These are phyloP conservation scores for Xestia rhomboidea DNA, from an alignment of 2,888 invertebrate genomes.

Conservation along the genomic window DNA sequence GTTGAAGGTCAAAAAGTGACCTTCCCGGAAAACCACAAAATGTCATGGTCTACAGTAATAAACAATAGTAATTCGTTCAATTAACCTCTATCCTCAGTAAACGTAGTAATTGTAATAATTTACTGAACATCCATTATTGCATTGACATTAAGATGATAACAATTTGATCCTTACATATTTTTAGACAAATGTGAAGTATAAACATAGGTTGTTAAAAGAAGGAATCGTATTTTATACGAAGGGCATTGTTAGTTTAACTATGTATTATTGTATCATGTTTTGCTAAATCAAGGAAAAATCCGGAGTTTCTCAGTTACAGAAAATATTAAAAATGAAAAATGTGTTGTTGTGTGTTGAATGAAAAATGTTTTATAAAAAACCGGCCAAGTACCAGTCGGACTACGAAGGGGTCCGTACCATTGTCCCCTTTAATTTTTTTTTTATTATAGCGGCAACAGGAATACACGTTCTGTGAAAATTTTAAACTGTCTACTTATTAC, in stretches of 20 bases:
- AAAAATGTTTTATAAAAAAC: too few species aligned
- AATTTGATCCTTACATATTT: conserved; percentile 35
- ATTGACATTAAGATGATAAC: conserved; percentile 62
- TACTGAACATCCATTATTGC: conserved; percentile 43
- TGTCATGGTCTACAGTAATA: conserved; percentile 50
- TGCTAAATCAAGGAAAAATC: neutral
- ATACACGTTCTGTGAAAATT: too few species aligned
- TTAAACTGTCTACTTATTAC: too few species aligned
- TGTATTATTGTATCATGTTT: neutral
- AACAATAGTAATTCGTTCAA: conserved; percentile 51
- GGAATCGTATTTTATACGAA: neutral
- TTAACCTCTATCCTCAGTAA: conserved; percentile 53
- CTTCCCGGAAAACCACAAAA: conserved; percentile 42
- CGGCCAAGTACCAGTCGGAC: too few species aligned
- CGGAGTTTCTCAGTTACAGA: neutral
- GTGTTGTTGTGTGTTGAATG: too few species aligned
- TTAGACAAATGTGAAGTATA: conserved; percentile 25
- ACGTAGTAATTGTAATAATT: conserved; percentile 49
- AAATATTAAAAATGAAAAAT: too few species aligned
- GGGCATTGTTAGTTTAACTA: neutral
- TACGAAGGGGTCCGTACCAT: too few species aligned
- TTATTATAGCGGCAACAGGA: too few species aligned
- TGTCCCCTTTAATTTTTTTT: too few species aligned
- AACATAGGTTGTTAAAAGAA: neutral
- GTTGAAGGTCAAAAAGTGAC: conserved; percentile 15